Evolutionary conservation across 2,888 invertebrate genomes (phyloP), one percentile per base, ranked within the genome.

Genomic region (Dilophus febrilis): DNA sequence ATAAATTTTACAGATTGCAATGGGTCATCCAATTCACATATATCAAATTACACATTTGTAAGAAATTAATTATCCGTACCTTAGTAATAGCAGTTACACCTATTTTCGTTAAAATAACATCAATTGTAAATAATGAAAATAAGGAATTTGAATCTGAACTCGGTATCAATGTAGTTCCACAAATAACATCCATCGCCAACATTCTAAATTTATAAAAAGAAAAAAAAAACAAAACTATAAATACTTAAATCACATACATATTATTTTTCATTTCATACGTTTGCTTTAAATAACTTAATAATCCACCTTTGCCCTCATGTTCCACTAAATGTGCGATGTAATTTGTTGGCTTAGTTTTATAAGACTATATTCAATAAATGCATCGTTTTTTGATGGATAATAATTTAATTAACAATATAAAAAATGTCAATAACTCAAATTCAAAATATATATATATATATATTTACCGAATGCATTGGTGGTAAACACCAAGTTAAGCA

Each of bases 241-340:
- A 40, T 8, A 43, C n/a, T 38, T 37, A 34, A 35, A 38, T n/a
- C n/a, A n/a, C n/a, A n/a, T n/a, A n/a, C n/a, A n/a, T n/a, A n/a
- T n/a, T 10, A 39, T 16, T 17, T 14, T 32, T 36, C 26, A 6
- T 13, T n/a, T 61, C 63, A 59, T 55, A 76, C 75, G 75, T 80
- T 51, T 76, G 74, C 42, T 78, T 70, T 17, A 88, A 63, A 53
- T 77, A 83, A 0, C 81, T 77, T 3, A 83, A 70, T n/a, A 88
- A 61, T 48, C 85, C 85, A 41, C 85, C 86, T 51, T 74, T 73
- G 2, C 90, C 90, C 58, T 92, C 88, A 57, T 90, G 81, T 1
- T 84, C 86, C 4, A 91, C 60, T n/a, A 91, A 58, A 58, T 74
- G 76, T 0, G 80, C 74, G 4, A 91, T 60, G 52, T 87, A 90